Base-by-base conservation (phyloP, 2,888 invertebrate genomes). In the Himalopsyche tibetana region DNA sequence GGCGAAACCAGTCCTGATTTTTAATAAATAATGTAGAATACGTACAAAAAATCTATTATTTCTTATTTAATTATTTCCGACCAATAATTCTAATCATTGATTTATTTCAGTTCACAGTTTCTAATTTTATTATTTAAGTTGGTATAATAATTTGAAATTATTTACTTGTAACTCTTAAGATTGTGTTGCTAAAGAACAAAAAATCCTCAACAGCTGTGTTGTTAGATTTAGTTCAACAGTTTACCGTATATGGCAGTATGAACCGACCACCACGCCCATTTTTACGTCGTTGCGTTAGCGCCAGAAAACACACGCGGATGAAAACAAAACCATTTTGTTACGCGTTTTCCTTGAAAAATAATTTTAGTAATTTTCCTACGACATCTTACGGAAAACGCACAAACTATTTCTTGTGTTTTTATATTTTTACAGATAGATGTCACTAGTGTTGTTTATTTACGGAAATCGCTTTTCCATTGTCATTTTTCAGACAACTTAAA, bases 181-280 rank as follows among this genome's bases (percentile, higher is more conserved):
- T 11, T 45, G 8, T 45, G 45, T 0, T 9, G 45, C 2, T 45
- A 6, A 6, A 45, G 17, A 17, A 1, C 56, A 5, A 56, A n/a
- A 63, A 19, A 9, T 63, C 11, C 11, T 11, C 9, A 63, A 63
- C 63, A 51, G 63, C 28, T 63, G 63, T 63, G 28, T 63, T 63
- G 19, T 63, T 63, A 19, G 8, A 63, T 63, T 63, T 63, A 63
- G 63, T 63, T n/a, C 28, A 63, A 5, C 2, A 9, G 8, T 15
- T 63, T 28, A 63, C 63, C 63, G 63, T 63, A 19, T n/a, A 11
- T 28, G 63, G 63, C 63, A 63, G 63, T 8, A 63, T 28, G 11
- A 19, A 15, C 63, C 63, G 63, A 11, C 19, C 63, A 63, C 63
- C 63, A 63, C 63, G 63, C 63, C 63, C 63, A 63, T 63, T 19